Conservation (phyloP, 1,140 invertebrate species). For the Teleopsis dalmanni region DNA sequence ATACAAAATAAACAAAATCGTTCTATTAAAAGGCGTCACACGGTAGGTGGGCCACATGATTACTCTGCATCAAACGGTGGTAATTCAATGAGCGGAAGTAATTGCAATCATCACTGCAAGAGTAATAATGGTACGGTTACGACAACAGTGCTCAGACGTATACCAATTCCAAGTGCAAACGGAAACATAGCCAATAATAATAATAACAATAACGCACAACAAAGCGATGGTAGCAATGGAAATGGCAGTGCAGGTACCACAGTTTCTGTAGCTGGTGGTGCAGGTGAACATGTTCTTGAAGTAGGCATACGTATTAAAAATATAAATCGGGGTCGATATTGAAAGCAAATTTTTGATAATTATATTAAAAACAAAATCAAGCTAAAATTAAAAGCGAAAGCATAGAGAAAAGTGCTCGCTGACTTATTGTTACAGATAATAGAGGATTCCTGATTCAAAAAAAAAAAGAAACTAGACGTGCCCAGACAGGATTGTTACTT, state of each 20-base stretch:
- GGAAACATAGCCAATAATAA: slow-evolving; percentile 17
- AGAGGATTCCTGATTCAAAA: too few relatives aligned
- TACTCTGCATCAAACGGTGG: slow-evolving; percentile 36
- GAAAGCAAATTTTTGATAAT: slow-evolving; percentile 1
- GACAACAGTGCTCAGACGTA: slow-evolving; percentile 11
- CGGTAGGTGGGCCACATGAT: slow-evolving; percentile 83
- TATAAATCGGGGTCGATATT: slow-evolving; percentile 33
- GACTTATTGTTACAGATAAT: too few relatives aligned
- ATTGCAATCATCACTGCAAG: slow-evolving; percentile 15
- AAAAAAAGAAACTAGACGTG: too few relatives aligned
- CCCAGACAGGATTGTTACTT: too few relatives aligned
- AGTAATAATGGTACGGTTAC: slow-evolving; percentile 6
- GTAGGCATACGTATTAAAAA: slow-evolving; percentile 42
- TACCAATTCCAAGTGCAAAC: slow-evolving; percentile 14
- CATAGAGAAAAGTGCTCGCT: too few relatives aligned
- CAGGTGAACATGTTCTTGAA: slow-evolving; percentile 33
- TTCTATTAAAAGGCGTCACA: slow-evolving; percentile 81
- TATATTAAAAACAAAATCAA: too few relatives aligned
- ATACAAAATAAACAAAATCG: slow-evolving; percentile 49
- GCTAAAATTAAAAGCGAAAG: too few relatives aligned
- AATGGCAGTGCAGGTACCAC: slow-evolving; percentile 18
- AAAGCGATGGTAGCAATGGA: slow-evolving; percentile 29
- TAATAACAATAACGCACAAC: slow-evolving; percentile 34
- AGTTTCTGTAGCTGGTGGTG: slow-evolving; percentile 4
- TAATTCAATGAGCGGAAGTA: slow-evolving; percentile 6